Evolutionary conservation across 64 coral and sea anemone species (phyloP).

Genomic region (Acropora yongei): DNA sequence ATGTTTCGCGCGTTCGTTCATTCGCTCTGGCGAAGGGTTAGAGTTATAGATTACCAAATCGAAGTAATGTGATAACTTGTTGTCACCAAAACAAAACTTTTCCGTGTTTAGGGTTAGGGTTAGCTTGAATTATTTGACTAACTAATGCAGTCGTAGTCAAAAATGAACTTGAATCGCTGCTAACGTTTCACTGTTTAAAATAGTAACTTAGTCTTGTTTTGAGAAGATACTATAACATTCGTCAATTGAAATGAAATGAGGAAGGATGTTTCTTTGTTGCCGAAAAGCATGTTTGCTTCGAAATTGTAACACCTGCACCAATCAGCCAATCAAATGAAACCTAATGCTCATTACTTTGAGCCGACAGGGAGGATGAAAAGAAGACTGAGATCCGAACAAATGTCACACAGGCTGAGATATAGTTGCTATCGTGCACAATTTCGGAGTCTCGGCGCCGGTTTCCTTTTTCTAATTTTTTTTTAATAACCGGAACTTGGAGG

Average conservation of each 20-base stretch:
- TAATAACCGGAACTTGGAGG: no score
- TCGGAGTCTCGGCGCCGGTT: not conserved
- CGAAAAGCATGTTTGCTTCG: not conserved
- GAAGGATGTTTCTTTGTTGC: not conserved
- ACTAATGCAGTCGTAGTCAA: no score
- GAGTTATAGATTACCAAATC: no score
- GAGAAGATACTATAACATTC: not conserved
- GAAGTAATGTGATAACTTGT: no score
- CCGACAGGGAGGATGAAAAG: not conserved
- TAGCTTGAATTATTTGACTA: no score
- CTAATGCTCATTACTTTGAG: not conserved
- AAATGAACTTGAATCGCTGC: no score
- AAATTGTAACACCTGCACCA: not conserved
- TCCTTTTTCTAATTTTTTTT: no score
- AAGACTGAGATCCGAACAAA: not conserved
- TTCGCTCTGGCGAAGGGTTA: no score
- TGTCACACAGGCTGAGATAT: not conserved
- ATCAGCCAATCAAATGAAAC: not conserved
- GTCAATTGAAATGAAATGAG: not conserved
- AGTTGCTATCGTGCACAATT: not conserved
- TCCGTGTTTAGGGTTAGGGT: no score
- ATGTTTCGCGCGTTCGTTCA: no score
- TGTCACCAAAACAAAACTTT: no score
- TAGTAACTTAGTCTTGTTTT: not conserved
- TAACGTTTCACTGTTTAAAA: not conserved